Base-by-base conservation (phyloP, 1,140 invertebrate genomes). In the Solenopsis fugax region DNA sequence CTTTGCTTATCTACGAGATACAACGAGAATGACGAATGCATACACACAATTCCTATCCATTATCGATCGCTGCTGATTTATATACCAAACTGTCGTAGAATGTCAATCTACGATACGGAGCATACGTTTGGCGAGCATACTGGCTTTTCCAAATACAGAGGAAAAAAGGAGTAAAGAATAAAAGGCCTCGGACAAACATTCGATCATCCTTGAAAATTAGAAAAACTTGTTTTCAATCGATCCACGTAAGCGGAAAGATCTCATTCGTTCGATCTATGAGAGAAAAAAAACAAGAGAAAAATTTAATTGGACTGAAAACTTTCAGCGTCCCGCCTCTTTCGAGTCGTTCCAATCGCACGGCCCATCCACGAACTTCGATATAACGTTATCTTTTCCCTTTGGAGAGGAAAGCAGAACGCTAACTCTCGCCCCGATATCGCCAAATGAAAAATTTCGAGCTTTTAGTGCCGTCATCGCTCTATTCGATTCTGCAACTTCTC, bases 301-400 rank as follows among this genome's bases (percentile, higher is more conserved):
- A 89, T 90, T 89, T 90, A 90, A 90, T 90, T 90, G 88, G 58
- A 89, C 62, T 71, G 87, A 86, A 89, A 89, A 90, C 84, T 90
- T 81, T 77, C 24, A 56, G 65, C 69, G 84, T 45, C 54, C 84
- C 76, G 56, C 87, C 71, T 60, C 75, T 89, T 89, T 77, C 84
- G 56, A 45, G 52, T 81, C 54, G 54, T 71, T 77, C 54, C 41
- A 71, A 82, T 77, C 84, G 84, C 69, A 65, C 72, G 48, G 77
- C 65, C 65, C 41, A 76, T 71, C 21, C 65, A 21, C 64, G 58
- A 90, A 89, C 76, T 87, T 87, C 50, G 64, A 87, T 89, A 81
- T 86, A 89, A 82, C 85, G 77, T 69, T 89, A 87, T 87, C 72
- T 82, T 72, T 78, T 50, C 18, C 41, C 21, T 52, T 37, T 54